Percentiles rank a stretch among this genome's conserved stretches.
phyloP scores from a whole-genome alignment of 1,140 invertebrate species.

The Spodoptera frugiperda region DNA sequence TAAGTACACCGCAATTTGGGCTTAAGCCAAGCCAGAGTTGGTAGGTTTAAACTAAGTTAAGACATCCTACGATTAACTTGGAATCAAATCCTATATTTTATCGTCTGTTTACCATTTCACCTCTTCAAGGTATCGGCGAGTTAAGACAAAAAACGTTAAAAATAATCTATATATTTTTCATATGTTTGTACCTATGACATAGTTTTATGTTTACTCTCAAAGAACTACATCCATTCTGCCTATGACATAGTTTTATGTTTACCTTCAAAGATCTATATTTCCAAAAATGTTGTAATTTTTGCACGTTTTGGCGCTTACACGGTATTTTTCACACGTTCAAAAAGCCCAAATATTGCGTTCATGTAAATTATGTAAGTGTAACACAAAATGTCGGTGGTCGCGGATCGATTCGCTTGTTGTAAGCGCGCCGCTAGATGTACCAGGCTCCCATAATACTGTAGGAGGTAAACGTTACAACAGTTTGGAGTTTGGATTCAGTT shows the following conservation, averaged over 20 bases:
- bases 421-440: constrained; percentile 3
- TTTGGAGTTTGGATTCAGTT: not conserved
- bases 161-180: no score
- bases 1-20: constrained; percentile 1
- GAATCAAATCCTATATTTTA: no score
- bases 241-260: no score
- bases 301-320: not conserved
- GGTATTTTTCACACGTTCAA: not conserved
- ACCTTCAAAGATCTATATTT: no score
- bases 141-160: no score
- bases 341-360: not conserved
- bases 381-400: not conserved
- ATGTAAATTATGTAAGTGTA: constrained; percentile 19
- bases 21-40: not conserved
- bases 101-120: no score
- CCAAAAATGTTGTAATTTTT: not conserved
- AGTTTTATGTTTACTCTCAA: no score
- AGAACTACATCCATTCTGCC: no score
- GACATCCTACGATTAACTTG: no score
- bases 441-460: constrained; percentile 2
- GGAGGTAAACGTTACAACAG: constrained; percentile 14
- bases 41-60: not conserved
- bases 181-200: no score
- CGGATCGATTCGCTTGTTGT: not conserved
- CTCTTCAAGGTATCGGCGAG: no score